Conservation (phyloP, 2,797 vertebrate species). For the Phataginus tricuspis region DNA sequence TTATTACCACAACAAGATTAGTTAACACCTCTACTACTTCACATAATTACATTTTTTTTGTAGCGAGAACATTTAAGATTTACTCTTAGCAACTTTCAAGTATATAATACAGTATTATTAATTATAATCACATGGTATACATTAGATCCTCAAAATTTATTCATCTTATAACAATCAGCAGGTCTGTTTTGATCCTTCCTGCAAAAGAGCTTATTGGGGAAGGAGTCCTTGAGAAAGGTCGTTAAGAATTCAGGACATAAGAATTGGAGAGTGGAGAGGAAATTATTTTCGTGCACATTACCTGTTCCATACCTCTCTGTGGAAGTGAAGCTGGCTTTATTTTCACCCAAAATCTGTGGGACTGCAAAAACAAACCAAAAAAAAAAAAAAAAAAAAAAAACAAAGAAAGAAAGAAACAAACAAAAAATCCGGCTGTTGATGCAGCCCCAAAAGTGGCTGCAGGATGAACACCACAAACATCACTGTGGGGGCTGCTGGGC, state of each 20-base stretch:
- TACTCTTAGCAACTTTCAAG: not conserved
- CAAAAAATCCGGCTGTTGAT: conserved; percentile 22
- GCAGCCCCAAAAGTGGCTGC: not conserved
- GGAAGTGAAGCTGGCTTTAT: not conserved
- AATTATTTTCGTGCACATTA: not conserved
- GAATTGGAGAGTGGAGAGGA: not conserved
- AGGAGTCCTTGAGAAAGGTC: not conserved
- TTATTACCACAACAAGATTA: not conserved
- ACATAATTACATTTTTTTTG: not conserved
- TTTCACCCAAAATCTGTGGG: conserved; percentile 57
- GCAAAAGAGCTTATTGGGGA: not conserved
- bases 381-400: too few relatives aligned
- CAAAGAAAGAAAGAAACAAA: too few relatives aligned
- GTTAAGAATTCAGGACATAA: not conserved
- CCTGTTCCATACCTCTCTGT: conserved; percentile 26
- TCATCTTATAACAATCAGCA: not conserved
- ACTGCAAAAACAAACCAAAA: conserved; percentile 32
- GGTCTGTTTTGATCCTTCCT: not conserved
- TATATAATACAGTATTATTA: not conserved
- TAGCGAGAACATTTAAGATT: not conserved
- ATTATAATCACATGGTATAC: not conserved
- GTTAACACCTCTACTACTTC: not conserved
- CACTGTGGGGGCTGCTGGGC: not conserved
- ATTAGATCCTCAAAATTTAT: not conserved
- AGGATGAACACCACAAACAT: not conserved